Evolutionary conservation across 2,797 vertebrate species (phyloP), one percentile per base, ranked within the genome.

Genomic region (Dromococcyx pavoninus): DNA sequence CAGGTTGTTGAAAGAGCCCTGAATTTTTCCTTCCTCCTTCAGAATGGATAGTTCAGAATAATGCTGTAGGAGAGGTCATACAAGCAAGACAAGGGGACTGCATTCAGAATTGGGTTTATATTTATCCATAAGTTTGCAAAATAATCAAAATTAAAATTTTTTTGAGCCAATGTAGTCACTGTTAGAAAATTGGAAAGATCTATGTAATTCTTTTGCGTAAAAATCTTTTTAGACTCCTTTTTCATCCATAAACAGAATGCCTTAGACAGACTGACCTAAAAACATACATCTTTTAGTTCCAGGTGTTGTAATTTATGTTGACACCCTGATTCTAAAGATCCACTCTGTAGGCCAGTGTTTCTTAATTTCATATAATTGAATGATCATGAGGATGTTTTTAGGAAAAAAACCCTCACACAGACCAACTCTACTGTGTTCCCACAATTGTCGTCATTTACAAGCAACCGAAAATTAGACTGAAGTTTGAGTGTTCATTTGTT

Each of bases 401-500:
- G 72, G 67, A 27, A 75, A 83, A 85, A 67, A 57, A 60, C n/a
- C 13, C 44, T 44, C 0, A 13, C 75, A 87, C 64, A 80, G 50
- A 89, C n/a, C 22, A 22, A 80, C 61, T 85, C 82, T 65, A 65
- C 37, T 94, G 43, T 33, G n/a, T 89, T 92, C 87, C 73, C 91
- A 92, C 79, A 91, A 94, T 86, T 95, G 88, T 96, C 54, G 83
- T 88, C 21, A 89, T 89, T 94, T 94, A 91, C 66, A 85, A 72
- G 82, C 61, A 88, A 57, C 37, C 83, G 53, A 93, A 93, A 94
- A 92, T 89, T 80, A 88, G 61, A 37, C 30, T 89, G 39, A 93
- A 84, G 30, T 90, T 94, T 84, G 54, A 93, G 65, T 61, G 33
- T 41, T 93, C 23, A 33, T 89, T 91, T 89, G 71, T 95, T 93